Base-by-base conservation (phyloP, 2,797 vertebrate species). In the Macroramphosus scolopax region DNA sequence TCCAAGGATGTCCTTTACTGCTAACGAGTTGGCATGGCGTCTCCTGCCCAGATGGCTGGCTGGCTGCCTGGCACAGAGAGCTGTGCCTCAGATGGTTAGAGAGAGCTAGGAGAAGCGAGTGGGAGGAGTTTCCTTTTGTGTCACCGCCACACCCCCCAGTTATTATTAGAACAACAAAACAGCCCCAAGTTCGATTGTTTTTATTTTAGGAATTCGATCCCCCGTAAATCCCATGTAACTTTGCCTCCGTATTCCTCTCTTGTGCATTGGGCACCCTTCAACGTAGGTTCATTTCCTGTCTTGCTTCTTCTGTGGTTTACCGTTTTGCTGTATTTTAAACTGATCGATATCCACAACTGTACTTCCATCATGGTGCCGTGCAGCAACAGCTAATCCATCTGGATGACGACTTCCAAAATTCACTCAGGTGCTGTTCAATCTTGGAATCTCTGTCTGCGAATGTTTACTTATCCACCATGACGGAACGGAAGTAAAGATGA, bases 11-110 rank as follows among this genome's bases (percentile, higher is more conserved):
- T 84, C 82, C 76, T 72, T 75, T 52, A 70, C 71, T 72, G 80
- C 77, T 78, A 80, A 65, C 41, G 55, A 68, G 51, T 85, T 89
- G 87, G 85, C 86, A 89, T 87, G 75, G 83, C 68, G 89, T 92
- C 89, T 90, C 46, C 78, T 87, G 86, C 76, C 83, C 83, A 82
- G 86, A 80, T 89, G n/a, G n/a, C n/a, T n/a, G 81, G 81, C 83
- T 83, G 72, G 74, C 77, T 87, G 82, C 79, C 78, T 91, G 89
- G 89, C 87, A 90, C 77, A 66, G 63, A 77, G 72, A 78, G 67
- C 65, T 63, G 83, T 70, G 72, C 68, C 59, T 80, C 68, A 61
- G 67, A 79, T 78, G 56, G 58, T 70, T 69, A 70, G 78, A 77
- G 80, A 76, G 72, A 77, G 75, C 54, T 66, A 72, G 81, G 67